A percentile compares a stretch with the other conserved stretches of the same genome.
phyloP scores from a whole-genome alignment of 35 echinoderm and acorn worm genomes.

The Hemicentrotus pulcherrimus region DNA sequence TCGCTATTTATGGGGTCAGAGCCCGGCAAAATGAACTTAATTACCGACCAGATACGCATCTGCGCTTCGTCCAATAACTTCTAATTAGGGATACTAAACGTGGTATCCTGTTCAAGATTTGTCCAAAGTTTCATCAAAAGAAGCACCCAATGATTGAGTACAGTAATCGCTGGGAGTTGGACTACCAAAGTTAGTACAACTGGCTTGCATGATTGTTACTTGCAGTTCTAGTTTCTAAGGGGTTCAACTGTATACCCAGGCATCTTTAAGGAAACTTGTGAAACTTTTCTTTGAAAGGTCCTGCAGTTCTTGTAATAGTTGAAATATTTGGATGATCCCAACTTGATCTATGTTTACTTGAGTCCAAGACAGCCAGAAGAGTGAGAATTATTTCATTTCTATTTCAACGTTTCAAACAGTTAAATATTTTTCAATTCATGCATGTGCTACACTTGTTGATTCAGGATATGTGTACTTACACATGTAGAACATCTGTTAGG shows the following conservation, averaged over 20 bases:
- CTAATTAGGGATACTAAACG: background rate
- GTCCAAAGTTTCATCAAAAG: background rate
- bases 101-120: background rate
- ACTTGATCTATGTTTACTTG: background rate
- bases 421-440: background rate
- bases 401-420: background rate
- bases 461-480: too few relatives aligned
- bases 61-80: background rate
- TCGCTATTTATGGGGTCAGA: background rate
- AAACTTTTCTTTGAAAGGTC: background rate
- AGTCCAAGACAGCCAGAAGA: background rate
- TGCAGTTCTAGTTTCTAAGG: background rate
- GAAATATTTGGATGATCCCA: background rate
- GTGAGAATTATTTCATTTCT: background rate
- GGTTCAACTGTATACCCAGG: too few relatives aligned
- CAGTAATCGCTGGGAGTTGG: background rate
- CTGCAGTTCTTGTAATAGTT: background rate
- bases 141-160: background rate
- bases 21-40: background rate
- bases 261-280: too few relatives aligned
- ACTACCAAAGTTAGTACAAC: background rate
- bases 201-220: background rate
- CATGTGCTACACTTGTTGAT: too few relatives aligned
- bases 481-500: too few relatives aligned
- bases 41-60: background rate